These are phyloP conservation scores for Actinostola sp. DNA, from an alignment of 92 coral and sea anemone species.

Conservation along the genomic window DNA sequence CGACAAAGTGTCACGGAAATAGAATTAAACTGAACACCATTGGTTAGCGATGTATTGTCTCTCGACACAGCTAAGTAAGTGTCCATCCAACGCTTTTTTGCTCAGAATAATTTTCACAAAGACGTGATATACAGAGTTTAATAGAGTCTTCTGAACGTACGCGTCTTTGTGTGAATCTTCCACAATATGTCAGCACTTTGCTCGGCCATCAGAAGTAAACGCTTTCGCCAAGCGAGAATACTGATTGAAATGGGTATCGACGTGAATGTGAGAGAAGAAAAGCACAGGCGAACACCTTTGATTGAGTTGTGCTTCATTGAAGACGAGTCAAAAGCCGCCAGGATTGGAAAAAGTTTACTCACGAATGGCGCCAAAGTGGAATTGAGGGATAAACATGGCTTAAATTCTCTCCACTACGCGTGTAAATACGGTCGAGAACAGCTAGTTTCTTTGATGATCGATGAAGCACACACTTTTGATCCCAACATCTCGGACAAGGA, in stretches of 20 bases:
- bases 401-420: slow-evolving; percentile 76
- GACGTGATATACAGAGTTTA: too few species aligned
- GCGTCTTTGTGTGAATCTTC: too few species aligned
- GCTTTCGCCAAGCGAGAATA: slow-evolving; percentile 76
- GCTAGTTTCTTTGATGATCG: slow-evolving; percentile 72
- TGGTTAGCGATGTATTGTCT: too few species aligned
- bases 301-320: slow-evolving; percentile 84
- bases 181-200: slow-evolving; percentile 73
- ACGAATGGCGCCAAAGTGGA: slow-evolving; percentile 75
- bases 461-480: slow-evolving; percentile 71
- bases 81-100: too few species aligned
- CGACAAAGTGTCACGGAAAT: too few species aligned
- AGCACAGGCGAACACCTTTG: slow-evolving; percentile 59
- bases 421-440: slow-evolving; percentile 78
- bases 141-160: too few species aligned
- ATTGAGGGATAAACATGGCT: slow-evolving; percentile 65
- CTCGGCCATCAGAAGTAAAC: slow-evolving; percentile 61
- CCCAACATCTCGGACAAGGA: slow-evolving; percentile 67
- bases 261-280: slow-evolving; percentile 66
- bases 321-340: slow-evolving; percentile 78
- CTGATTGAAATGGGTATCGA: slow-evolving; percentile 73
- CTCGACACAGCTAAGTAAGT: too few species aligned
- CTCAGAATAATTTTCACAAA: too few species aligned
- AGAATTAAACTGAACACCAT: too few species aligned
- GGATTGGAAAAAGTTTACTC: slow-evolving; percentile 61